Base-by-base conservation (phyloP, 2,888 invertebrate genomes). In the Octodonta nipae region DNA sequence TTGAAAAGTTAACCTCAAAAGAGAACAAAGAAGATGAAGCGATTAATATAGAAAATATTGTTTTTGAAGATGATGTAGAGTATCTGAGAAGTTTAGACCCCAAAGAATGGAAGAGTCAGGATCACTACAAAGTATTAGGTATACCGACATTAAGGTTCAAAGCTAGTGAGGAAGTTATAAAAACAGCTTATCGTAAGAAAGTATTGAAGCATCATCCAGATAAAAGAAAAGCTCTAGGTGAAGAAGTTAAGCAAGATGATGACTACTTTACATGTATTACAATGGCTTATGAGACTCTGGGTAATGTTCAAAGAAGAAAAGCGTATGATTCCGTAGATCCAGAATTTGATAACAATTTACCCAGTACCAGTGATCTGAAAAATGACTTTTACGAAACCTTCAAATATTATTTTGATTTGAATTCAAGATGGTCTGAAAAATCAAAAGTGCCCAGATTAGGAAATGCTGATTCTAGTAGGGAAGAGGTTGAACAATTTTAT, bases 211-310 rank as follows among this genome's bases (percentile, higher is more conserved):
- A 99, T 60, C 98, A 99, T 66, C 98, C 98, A 0, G 98, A 99
- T 60, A 99, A 99, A 62, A 75, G 96, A 49, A 85, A 87, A 69
- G 84, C 82, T 3, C 73, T 78, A 54, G 91, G 91, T 3, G 86
- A 91, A 60, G 84, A 86, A 44, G 75, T 89, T 17, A 74, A 79
- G 40, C 75, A 79, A 3, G 92, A 93, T 48, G 87, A 91, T 51
- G 96, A 96, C 65, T 96, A 96, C 63, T 98, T 96, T 61, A 91
- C 93, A 0, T 96, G 96, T 59, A 98, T 99, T 47, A 96, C 95
- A 1, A 87, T 87, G 69, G 95, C 95, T 5, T 92, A 89, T 66
- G 95, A 96, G 66, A 86, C 80, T 35, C 61, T 83, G 33, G 89
- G 92, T 1, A 85, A 78, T 44, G 72, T 80, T 7, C 62, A 70